phyloP scores from a whole-genome alignment of 2,113 vertebrate species.

The Cyphomyrus plagiostoma region DNA sequence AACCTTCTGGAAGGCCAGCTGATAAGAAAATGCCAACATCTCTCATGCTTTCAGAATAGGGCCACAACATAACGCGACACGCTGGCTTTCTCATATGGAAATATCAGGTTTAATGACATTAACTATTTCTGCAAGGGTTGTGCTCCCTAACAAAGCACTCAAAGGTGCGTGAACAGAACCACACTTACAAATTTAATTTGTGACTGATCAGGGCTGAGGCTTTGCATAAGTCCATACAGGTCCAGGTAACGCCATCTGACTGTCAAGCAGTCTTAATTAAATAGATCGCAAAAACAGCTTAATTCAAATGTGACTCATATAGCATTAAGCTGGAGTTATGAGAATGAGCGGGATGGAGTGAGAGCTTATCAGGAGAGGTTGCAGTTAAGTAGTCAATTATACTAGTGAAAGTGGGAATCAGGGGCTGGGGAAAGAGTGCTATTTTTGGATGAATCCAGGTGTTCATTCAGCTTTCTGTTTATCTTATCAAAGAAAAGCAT shows the following conservation, averaged over 20 bases:
- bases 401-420: constrained; percentile 7
- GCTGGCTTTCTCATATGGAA: neutral
- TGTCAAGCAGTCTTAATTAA: constrained; percentile 34
- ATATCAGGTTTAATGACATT: constrained; percentile 15
- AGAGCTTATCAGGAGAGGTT: constrained; percentile 4
- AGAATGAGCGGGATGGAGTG: constrained; percentile 12
- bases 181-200: constrained; percentile 20
- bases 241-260: constrained; percentile 23
- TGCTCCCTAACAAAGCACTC: constrained; percentile 26
- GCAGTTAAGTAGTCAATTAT: constrained; percentile 11
- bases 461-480: neutral
- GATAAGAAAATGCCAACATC: neutral
- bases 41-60: neutral
- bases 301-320: constrained; percentile 24
- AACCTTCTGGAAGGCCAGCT: neutral
- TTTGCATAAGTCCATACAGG: constrained; percentile 21
- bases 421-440: neutral
- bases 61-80: neutral
- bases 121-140: constrained; percentile 21
- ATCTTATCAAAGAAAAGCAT: neutral
- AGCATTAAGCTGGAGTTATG: constrained; percentile 27
- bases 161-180: constrained; percentile 22
- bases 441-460: neutral
- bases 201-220: constrained; percentile 19
- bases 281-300: constrained; percentile 22